Evolutionary conservation across 2,113 vertebrate species (phyloP), one percentile per base, ranked within the genome.

Genomic region (Alligator mississippiensis): DNA sequence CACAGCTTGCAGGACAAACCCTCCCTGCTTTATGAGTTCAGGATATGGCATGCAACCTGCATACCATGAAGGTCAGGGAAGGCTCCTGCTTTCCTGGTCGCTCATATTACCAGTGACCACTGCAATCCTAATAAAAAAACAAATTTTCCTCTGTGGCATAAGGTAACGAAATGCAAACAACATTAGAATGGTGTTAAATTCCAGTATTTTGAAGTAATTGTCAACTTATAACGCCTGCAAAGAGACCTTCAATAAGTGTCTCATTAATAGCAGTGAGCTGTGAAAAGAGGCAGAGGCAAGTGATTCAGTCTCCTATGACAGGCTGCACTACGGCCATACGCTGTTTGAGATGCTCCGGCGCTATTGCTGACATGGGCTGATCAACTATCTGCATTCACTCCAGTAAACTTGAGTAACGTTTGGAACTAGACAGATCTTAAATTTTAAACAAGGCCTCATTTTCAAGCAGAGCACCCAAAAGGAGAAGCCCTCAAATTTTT

Each of bases 311-410:
- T 13, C 34, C 82, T 78, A n/a, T 21, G 28, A 77, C 6, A 57
- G 27, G 75, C 5, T 4, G 16, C 4, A 7, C n/a, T 28, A 8
- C 16, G 12, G 72, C 21, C 38, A 18, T 25, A 22, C 38, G 38
- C 5, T 6, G 13, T 1, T 38, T n/a, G 0, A 22, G 60, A 13
- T 10, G 6, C 34, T 38, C 9, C 18, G 19, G 57, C 38, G 19
- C 38, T 22, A 19, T 57, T 58, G 47, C 30, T 66, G 30, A 27
- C 25, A 62, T 0, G 0, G 28, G 19, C 9, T 57, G n/a, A 55
- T 62, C 66, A 38, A 1, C 0, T 12, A 0, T 11, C 3, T 16
- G 27, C 4, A 0, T 24, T 54, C 3, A 1, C 77, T 82, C 81
- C 63, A 63, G 14, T 34, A 63, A 78, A 5, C 74, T 66, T 24